Base-by-base conservation (phyloP, 2,888 invertebrate genomes). In the Chironomus tentans region DNA sequence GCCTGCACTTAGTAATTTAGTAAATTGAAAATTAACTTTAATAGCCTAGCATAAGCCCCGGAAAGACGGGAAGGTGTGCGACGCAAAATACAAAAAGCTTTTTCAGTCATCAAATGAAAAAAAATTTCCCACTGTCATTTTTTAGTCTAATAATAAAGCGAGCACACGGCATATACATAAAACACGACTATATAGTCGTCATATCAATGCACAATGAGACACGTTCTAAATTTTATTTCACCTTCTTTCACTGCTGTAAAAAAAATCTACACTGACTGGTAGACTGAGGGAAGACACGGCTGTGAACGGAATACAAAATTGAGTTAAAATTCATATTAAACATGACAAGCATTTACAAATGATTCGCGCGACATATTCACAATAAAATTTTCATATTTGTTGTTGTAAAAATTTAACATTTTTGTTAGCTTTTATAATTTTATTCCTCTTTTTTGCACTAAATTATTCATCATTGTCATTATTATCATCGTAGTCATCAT, bases 11-110 rank as follows among this genome's bases (percentile, higher is more conserved):
- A 24, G 74, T 68, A 62, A 74, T 74, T 74, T 62, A 47, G 47
- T 68, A 74, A 74, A 74, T 74, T 74, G 74, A 74, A 74, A 74
- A 74, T 74, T 65, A 68, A 47, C 62, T 74, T 65, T 68, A 74
- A 68, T 24, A 47, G 47, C 38, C 65, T n/a, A 48, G 13, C 65
- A 15, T 18, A 56, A 18, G 56, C 56, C 15, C 15, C n/a, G 12
- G 56, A 56, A 18, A 56, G 56, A 56, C 7, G 38, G n/a, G 10
- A 38, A 38, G 38, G 72, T 72, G 72, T 47, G 72, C 70, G n/a
- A 1, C n/a, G 56, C 15, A 56, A 56, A 56, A 56, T 10, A 38
- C 7, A 38, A 38, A 7, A 38, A 38, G 38, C 38, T 38, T 38
- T 38, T 38, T 10, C 38, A 38, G 38, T 2, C 10, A 38, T 38